These are phyloP conservation scores for Macrophya annulata DNA, from an alignment of 2,888 invertebrate species.

Conservation along the genomic window DNA sequence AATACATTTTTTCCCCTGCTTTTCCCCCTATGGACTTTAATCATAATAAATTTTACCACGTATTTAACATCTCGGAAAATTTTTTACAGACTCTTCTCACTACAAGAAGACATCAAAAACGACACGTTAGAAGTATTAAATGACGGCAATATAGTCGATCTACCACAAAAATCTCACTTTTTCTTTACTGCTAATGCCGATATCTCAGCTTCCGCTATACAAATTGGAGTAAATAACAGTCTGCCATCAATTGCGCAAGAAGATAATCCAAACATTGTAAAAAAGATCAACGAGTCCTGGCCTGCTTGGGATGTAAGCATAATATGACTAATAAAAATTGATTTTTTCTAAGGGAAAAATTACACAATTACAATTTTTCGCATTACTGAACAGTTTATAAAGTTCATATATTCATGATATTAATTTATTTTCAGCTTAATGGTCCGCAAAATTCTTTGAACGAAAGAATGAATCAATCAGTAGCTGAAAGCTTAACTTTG, in stretches of 20 bases:
- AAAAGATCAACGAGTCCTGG: slow-evolving; percentile 75
- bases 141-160: slow-evolving; percentile 67
- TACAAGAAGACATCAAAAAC: slow-evolving; percentile 71
- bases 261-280: slow-evolving; percentile 60
- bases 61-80: background rate
- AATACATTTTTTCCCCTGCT: too few relatives aligned
- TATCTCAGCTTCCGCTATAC: slow-evolving; percentile 64
- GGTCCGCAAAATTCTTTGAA: slow-evolving; percentile 66
- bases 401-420: slow-evolving; percentile 34
- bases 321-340: slow-evolving; percentile 39
- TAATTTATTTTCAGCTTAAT: slow-evolving; percentile 69
- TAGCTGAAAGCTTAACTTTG: slow-evolving; percentile 83
- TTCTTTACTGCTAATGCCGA: slow-evolving; percentile 66
- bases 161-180: slow-evolving; percentile 73
- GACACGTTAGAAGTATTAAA: slow-evolving; percentile 72
- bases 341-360: slow-evolving; percentile 43
- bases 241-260: background rate
- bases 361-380: slow-evolving; percentile 38
- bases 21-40: background rate
- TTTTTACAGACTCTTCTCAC: slow-evolving; percentile 70
- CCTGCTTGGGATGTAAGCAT: slow-evolving; percentile 81
- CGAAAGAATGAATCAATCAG: slow-evolving; percentile 75
- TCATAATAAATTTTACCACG: background rate
- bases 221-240: slow-evolving; percentile 36
- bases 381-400: slow-evolving; percentile 48